phyloP scores from a whole-genome alignment of 2,797 vertebrate genomes.

The Simalia tracyae region DNA sequence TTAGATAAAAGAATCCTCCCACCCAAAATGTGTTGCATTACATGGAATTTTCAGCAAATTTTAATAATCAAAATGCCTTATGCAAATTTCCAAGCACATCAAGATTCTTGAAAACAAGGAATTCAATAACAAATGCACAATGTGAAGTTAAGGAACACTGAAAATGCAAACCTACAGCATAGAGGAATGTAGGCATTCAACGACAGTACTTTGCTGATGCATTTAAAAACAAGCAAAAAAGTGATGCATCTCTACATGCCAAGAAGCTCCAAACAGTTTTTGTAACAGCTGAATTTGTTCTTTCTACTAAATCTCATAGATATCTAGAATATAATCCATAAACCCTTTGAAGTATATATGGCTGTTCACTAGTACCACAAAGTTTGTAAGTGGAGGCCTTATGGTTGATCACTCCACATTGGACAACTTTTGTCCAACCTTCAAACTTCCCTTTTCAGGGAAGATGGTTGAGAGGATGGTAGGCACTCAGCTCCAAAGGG shows the following conservation, averaged over 20 bases:
- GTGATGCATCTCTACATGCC: background rate
- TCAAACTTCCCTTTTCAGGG: no score
- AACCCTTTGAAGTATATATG: background rate
- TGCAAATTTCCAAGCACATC: background rate
- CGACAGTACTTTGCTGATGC: background rate
- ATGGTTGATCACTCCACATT: background rate
- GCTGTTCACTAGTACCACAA: background rate
- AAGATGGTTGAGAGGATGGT: background rate
- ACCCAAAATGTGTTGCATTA: background rate
- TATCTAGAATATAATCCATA: constrained; percentile 4
- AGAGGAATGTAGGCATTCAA: background rate
- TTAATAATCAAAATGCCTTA: constrained; percentile 16
- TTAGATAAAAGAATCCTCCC: background rate
- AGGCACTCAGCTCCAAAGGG: background rate
- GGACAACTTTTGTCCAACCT: no score
- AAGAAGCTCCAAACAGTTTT: background rate
- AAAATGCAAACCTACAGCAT: background rate
- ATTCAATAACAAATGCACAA: background rate
- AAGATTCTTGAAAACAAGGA: background rate
- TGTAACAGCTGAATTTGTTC: background rate
- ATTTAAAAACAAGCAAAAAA: constrained; percentile 9
- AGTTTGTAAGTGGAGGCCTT: background rate
- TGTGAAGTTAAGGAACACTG: background rate
- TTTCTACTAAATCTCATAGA: background rate
- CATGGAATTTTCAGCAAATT: constrained; percentile 10